Conservation (phyloP, 2,113 vertebrate species). For the Rallus limicola region DNA sequence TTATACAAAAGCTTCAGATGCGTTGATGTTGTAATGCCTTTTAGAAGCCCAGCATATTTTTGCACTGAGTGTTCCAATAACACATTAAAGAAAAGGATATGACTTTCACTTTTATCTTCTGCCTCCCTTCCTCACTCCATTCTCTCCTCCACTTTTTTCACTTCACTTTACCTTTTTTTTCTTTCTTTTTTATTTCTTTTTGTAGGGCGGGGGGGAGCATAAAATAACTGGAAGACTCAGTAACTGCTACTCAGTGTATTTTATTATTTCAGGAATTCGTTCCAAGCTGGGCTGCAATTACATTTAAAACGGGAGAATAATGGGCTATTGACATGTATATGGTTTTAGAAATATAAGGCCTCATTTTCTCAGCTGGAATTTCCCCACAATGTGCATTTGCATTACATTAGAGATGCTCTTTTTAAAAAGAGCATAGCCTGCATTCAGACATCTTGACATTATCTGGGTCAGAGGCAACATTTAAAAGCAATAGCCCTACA, state of each 20-base stretch:
- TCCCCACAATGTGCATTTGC: slow-evolving; percentile 80
- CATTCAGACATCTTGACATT: slow-evolving; percentile 79
- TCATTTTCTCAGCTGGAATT: slow-evolving; percentile 85
- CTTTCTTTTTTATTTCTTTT: background rate
- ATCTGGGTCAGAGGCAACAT: slow-evolving; percentile 79
- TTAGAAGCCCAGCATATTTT: slow-evolving; percentile 44
- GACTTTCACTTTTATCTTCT: slow-evolving; percentile 50
- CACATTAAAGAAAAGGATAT: slow-evolving; percentile 24
- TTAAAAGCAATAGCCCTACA: slow-evolving; percentile 74
- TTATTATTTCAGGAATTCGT: slow-evolving; percentile 80
- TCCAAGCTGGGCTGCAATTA: slow-evolving; percentile 80
- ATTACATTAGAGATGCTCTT: slow-evolving; percentile 82
- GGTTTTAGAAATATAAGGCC: slow-evolving; percentile 81
- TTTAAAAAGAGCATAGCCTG: slow-evolving; percentile 70
- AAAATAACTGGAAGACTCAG: slow-evolving; percentile 69
- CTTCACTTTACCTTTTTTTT: background rate
- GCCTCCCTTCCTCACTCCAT: background rate
- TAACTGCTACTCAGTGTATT: slow-evolving; percentile 71
- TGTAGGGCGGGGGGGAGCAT: background rate
- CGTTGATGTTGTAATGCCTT: slow-evolving; percentile 5
- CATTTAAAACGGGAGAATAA: slow-evolving; percentile 81
- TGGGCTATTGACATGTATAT: slow-evolving; percentile 84
- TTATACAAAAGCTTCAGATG: slow-evolving; percentile 54
- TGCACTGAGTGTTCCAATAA: slow-evolving; percentile 23
- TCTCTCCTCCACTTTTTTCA: background rate